phyloP scores from a whole-genome alignment of 2,797 vertebrate genomes.

The Sebastes jordani region DNA sequence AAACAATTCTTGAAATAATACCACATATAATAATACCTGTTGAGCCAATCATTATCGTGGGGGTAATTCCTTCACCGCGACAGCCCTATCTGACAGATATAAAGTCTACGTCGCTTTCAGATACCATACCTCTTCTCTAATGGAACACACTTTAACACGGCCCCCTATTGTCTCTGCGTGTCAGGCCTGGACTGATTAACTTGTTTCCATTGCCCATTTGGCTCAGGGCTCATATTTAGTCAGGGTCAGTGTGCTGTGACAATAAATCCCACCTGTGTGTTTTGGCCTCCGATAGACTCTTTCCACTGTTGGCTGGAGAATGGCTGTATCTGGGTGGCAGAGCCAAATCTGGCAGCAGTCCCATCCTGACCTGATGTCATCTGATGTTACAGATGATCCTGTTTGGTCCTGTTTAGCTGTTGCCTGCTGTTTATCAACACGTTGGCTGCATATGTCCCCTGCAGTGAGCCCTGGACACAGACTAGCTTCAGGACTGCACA shows the following conservation, averaged over 20 bases:
- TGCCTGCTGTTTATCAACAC: slow-evolving; percentile 49
- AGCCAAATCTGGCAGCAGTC: slow-evolving; percentile 49
- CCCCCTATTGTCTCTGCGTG: slow-evolving; percentile 29
- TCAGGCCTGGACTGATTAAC: slow-evolving; percentile 52
- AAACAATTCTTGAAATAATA: too few species aligned
- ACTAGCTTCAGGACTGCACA: neutral
- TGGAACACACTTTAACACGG: slow-evolving; percentile 22
- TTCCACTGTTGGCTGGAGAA: slow-evolving; percentile 44
- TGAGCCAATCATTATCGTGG: too few species aligned
- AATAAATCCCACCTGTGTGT: slow-evolving; percentile 67
- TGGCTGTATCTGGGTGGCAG: slow-evolving; percentile 34
- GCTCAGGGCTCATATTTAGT: slow-evolving; percentile 50
- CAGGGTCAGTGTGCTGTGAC: slow-evolving; percentile 55
- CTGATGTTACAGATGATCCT: slow-evolving; percentile 37
- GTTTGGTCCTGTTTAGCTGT: slow-evolving; percentile 39
- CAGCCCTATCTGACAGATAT: neutral
- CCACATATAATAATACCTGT: too few species aligned
- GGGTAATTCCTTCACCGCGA: too few species aligned
- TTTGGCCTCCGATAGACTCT: slow-evolving; percentile 54
- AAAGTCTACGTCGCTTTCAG: slow-evolving; percentile 2
- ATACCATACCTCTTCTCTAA: slow-evolving; percentile 20
- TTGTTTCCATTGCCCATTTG: slow-evolving; percentile 63
- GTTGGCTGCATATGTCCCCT: slow-evolving; percentile 21
- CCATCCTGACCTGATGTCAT: slow-evolving; percentile 49
- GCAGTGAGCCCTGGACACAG: slow-evolving; percentile 7